Base-by-base conservation (phyloP, 2,888 invertebrate species). In the Hirtodrosophila histrioides region DNA sequence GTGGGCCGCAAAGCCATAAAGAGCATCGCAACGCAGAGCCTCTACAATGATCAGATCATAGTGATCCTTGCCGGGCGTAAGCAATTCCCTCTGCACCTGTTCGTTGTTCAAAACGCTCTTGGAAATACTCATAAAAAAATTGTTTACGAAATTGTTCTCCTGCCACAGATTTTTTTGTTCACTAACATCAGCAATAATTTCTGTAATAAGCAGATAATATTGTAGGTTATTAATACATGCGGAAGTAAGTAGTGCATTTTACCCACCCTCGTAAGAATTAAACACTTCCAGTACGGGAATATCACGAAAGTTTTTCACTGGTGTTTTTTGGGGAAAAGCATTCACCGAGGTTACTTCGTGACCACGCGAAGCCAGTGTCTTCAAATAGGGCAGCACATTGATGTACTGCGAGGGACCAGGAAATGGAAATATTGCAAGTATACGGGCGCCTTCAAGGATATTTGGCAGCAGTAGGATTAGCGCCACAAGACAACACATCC, bases 301-400 rank as follows among this genome's bases (percentile, higher is more conserved):
- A 50, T 90, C 88, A 0, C 79, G 86, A 60, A 89, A 91, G 70
- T 91, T 91, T 10, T 71, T 56, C 0, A 90, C 29, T 0, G 85
- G 82, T 4, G 80, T 72, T 48, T 88, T 87, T 44, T 86, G 85
- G 0, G 90, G 90, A 77, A 89, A 90, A 0, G 89, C 88, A 27
- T 88, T 88, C 2, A 91, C 78, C 0, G 91, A 88, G 3, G 90
- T 91, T 0, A 92, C 80, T 10, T 92, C 78, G 63, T 92, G 92
- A 0, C 92, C 92, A 0, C 88, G 78, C 1, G 79, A 70, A 0
- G 90, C 91, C 3, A 92, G 75, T 2, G 69, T 87, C 37, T 88
- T 89, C 35, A 91, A 68, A 43, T 90, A 73, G 0, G 90, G 72
- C 40, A 82, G 40, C 1, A 78, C 90, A 45, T 90, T 80, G 3